Evolutionary conservation across 2,888 invertebrate genomes (phyloP).

Genomic region (Drosophila suboccidentalis): DNA sequence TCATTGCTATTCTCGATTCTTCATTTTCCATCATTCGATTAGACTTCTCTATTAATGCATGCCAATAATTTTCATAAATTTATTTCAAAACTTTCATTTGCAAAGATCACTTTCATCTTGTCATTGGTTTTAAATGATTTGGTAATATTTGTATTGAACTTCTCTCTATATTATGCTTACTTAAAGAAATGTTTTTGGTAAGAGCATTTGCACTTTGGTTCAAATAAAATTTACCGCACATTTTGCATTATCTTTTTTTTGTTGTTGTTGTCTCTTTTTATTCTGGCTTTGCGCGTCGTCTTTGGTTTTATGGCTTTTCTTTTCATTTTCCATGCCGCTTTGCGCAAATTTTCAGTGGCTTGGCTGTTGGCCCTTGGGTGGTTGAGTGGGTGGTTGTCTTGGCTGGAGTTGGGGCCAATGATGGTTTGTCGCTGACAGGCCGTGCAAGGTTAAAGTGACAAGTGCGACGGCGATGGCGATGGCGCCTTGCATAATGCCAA

Average conservation of each 20-base stretch:
- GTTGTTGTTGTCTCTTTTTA: conserved; percentile 27
- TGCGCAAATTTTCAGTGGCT: conserved; percentile 76
- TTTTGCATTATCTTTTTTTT: conserved; percentile 40
- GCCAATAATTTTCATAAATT: too few species aligned
- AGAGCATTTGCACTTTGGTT: conserved; percentile 17
- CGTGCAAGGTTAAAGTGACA: conserved; percentile 82
- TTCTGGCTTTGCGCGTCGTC: conserved; percentile 73
- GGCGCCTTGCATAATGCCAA: conserved; percentile 76
- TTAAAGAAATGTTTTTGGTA: too few species aligned
- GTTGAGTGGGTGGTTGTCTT: background rate
- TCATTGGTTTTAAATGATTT: too few species aligned
- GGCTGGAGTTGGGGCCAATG: conserved; percentile 5
- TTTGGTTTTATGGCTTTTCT: conserved; percentile 81
- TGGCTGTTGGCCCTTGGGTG: conserved; percentile 18
- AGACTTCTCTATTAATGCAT: too few species aligned
- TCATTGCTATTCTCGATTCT: too few species aligned
- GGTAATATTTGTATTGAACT: too few species aligned
- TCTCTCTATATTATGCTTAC: too few species aligned
- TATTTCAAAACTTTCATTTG: too few species aligned
- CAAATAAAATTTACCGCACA: background rate
- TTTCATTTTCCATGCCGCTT: conserved; percentile 78
- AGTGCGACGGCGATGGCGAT: conserved; percentile 75
- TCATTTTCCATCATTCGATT: too few species aligned
- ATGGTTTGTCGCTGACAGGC: conserved; percentile 67
- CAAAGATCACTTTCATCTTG: too few species aligned